Base-by-base conservation (phyloP, 2,113 vertebrate genomes). In the Megaceryle torquata region DNA sequence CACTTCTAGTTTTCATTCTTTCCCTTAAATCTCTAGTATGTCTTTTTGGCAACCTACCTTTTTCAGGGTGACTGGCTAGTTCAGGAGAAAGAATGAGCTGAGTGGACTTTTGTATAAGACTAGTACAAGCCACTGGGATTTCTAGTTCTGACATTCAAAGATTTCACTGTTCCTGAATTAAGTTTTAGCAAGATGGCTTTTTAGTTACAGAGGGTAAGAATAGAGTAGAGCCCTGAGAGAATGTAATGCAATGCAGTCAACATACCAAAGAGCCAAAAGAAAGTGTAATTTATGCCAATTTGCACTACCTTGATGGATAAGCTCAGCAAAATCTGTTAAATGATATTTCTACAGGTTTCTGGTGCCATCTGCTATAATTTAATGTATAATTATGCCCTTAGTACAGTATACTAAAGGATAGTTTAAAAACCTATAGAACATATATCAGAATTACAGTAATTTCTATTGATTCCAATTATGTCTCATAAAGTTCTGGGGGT, bases 361-460 rank as follows among this genome's bases (percentile, higher is more conserved):
- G 19, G 63, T 76, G 68, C 85, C 94, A 95, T 93, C 76, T 94
- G 92, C 89, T 88, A 89, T 81, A 91, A 92, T 83, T 96, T 94
- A 95, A 92, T 79, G 78, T 75, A 51, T 89, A 91, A 95, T 85
- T 88, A 93, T 57, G 33, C 29, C 75, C 95, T 95, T 76, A 89
- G 69, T 92, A 84, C 18, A 56, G 65, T 93, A 84, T 83, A 57
- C 61, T 89, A 67, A 68, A 82, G 60, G 35, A 61, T 90, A 24
- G 65, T 75, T 95, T 91, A 65, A 96, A 96, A 95, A 76, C 28
- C 67, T 79, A 46, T 59, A 89, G 57, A 89, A 88, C 2, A 1
- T 87, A 80, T 68, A 41, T 86, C 74, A 85, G 81, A 93, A 95
- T 89, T 97, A 86, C 60, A 80, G 89, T 80, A 57, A 91, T 91